Conservation (phyloP, 2,888 invertebrate species). For the Eilema caniola region DNA sequence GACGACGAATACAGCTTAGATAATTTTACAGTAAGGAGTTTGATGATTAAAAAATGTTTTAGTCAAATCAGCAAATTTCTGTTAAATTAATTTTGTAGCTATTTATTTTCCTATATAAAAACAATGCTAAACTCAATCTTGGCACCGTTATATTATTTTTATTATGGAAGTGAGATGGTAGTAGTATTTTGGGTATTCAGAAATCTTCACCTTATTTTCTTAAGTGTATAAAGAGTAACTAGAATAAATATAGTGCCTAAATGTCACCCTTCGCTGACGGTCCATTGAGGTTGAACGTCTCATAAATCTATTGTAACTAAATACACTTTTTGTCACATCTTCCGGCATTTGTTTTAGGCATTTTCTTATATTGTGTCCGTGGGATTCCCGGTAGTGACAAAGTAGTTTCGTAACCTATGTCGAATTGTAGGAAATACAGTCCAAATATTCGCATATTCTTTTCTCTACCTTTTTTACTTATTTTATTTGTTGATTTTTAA, state of each 20-base stretch:
- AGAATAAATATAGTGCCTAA: constrained; percentile 26
- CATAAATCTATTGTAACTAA: constrained; percentile 59
- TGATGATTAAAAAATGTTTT: too few relatives aligned
- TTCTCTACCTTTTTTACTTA: neutral
- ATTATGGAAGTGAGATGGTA: too few relatives aligned
- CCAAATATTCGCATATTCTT: constrained; percentile 5
- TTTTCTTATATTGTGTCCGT: constrained; percentile 60
- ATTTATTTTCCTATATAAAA: too few relatives aligned
- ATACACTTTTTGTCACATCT: constrained; percentile 62
- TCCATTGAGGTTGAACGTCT: constrained; percentile 50
- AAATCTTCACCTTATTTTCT: constrained; percentile 9
- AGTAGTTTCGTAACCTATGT: constrained; percentile 13
- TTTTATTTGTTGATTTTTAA: neutral
- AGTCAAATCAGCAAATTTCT: too few relatives aligned
- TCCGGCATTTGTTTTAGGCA: constrained; percentile 63
- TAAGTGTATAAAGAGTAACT: constrained; percentile 15
- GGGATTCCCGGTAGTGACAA: constrained; percentile 47
- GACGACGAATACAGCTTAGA: too few relatives aligned
- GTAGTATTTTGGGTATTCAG: neutral
- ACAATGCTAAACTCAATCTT: too few relatives aligned
- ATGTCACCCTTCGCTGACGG: constrained; percentile 53
- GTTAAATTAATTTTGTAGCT: too few relatives aligned
- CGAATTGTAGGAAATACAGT: constrained; percentile 13
- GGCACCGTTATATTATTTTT: too few relatives aligned
- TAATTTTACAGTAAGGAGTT: too few relatives aligned